phyloP scores from a whole-genome alignment of 64 coral and sea anemone genomes.

The Porites lutea region DNA sequence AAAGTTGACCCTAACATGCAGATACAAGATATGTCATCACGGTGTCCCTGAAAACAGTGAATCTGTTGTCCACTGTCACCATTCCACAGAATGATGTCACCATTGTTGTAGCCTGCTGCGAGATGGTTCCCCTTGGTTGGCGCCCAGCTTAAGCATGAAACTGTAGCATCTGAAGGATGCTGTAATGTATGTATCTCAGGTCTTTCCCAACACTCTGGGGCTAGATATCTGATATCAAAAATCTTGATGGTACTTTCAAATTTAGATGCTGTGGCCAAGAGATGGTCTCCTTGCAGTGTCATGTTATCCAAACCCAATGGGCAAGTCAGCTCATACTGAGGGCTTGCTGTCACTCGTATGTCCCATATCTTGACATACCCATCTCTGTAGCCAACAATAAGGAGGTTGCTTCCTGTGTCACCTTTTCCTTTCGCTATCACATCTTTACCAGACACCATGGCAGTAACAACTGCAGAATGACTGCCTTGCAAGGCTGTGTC shows the following conservation, averaged over 20 bases:
- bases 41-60: slow-evolving; percentile 54
- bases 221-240: slow-evolving; percentile 82
- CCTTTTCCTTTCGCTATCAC: slow-evolving; percentile 53
- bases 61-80: slow-evolving; percentile 38
- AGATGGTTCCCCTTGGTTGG: slow-evolving; percentile 41
- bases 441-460: slow-evolving; percentile 55
- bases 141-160: slow-evolving; percentile 45
- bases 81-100: slow-evolving; percentile 80
- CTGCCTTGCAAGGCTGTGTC: slow-evolving; percentile 67
- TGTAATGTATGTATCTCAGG: slow-evolving; percentile 47
- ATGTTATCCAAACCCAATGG: slow-evolving; percentile 64
- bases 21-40: slow-evolving; percentile 44
- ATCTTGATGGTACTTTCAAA: slow-evolving; percentile 68
- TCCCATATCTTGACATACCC: slow-evolving; percentile 88
- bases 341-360: slow-evolving; percentile 13
- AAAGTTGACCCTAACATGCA: slow-evolving; percentile 26
- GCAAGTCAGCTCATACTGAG: slow-evolving; percentile 58
- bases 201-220: slow-evolving; percentile 49
- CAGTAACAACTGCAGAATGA: slow-evolving; percentile 58
- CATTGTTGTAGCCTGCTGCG: slow-evolving; percentile 73
- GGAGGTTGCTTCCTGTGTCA: background rate
- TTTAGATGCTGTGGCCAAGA: slow-evolving; percentile 50
- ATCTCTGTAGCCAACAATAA: slow-evolving; percentile 75
- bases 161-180: slow-evolving; percentile 11
- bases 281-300: slow-evolving; percentile 27